Percentiles rank a stretch among this genome's conserved stretches.
phyloP scores from a whole-genome alignment of 2,797 vertebrate species.

The Paramormyrops hopkinsi region DNA sequence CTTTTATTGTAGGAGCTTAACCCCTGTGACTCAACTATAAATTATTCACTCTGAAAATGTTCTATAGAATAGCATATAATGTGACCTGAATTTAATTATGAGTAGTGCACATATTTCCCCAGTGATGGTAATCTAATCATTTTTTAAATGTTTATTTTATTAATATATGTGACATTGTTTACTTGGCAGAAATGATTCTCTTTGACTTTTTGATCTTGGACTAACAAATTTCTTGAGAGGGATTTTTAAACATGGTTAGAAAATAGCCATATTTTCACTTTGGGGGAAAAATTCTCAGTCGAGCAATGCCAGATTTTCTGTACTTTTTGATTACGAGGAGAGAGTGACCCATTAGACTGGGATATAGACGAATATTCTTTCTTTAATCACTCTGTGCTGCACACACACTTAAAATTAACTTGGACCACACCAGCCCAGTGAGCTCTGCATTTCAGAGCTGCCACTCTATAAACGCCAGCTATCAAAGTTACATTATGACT shows the following conservation, averaged over 20 bases:
- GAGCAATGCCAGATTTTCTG: not conserved
- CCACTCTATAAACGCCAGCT: not conserved
- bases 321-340: not conserved
- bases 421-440: not conserved
- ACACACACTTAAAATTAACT: not conserved
- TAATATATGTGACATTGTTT: not conserved
- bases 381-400: conserved; percentile 8
- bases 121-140: not conserved
- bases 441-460: not conserved
- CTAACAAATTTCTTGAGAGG: not conserved
- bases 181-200: not conserved
- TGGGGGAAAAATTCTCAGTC: not conserved
- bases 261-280: not conserved
- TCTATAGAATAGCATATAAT: not conserved
- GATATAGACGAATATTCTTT: not conserved
- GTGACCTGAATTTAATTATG: not conserved
- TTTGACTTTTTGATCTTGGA: not conserved
- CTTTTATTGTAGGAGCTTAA: not conserved
- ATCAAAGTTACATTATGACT: conserved; percentile 13
- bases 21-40: not conserved
- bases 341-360: not conserved
- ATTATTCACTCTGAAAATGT: not conserved
- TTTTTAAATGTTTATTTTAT: not conserved
- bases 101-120: not conserved
- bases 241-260: not conserved